Conservation (phyloP, 1,140 invertebrate genomes). For the Thaumatotibia leucotreta region DNA sequence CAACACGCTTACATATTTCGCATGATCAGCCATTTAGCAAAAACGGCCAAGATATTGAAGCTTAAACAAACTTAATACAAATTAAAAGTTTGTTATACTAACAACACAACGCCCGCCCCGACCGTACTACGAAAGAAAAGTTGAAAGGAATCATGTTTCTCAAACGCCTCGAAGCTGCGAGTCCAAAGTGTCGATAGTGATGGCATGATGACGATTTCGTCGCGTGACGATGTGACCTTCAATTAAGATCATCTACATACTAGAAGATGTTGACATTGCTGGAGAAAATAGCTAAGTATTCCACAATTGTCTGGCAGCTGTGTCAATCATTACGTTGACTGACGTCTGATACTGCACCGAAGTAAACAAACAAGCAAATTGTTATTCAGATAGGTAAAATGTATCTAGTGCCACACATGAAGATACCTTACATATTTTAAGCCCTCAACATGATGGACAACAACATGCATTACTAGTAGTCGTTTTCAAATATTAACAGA, state of each 20-base stretch:
- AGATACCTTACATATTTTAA: too few species aligned
- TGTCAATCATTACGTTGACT: neutral
- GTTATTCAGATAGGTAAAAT: neutral
- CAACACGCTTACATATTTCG: too few species aligned
- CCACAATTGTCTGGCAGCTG: neutral
- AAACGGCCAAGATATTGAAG: neutral
- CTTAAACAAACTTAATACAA: too few species aligned
- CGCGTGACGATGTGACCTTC: neutral
- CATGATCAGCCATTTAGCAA: too few species aligned
- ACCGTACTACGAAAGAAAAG: neutral
- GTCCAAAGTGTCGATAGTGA: neutral
- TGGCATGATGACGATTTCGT: neutral
- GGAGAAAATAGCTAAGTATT: neutral
- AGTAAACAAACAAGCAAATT: neutral
- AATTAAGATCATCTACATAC: neutral
- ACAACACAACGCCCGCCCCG: too few species aligned
- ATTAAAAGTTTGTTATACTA: neutral
- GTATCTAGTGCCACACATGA: too few species aligned
- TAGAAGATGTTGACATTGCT: neutral
- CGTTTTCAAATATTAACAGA: too few species aligned
- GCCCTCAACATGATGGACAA: too few species aligned
- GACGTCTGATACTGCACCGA: neutral
- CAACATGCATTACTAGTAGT: too few species aligned
- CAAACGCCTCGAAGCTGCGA: neutral
- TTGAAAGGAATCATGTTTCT: neutral